Evolutionary conservation across 1,140 invertebrate species (phyloP).

Genomic region (Drosophila quadrilineata): DNA sequence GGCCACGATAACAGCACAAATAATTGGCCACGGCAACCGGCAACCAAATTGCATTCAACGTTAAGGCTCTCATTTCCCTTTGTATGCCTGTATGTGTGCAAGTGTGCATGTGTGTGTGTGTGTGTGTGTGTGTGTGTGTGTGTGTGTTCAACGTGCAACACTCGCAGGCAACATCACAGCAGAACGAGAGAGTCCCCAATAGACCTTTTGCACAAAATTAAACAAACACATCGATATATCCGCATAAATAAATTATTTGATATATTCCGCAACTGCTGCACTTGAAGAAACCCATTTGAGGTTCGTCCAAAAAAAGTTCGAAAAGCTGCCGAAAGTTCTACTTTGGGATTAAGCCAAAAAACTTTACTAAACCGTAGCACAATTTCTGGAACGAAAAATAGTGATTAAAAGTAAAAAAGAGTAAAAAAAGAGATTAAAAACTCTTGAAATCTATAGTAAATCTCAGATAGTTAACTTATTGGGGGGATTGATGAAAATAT

Average conservation of each 20-base stretch:
- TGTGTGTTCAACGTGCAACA: background rate
- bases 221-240: too few relatives aligned
- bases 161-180: background rate
- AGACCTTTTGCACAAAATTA: background rate
- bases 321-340: background rate
- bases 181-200: background rate
- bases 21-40: conserved; percentile 63
- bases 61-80: conserved; percentile 45
- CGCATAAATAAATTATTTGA: background rate
- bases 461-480: too few relatives aligned
- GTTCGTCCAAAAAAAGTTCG: background rate
- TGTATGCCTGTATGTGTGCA: background rate
- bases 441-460: too few relatives aligned
- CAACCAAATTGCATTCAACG: conserved; percentile 64
- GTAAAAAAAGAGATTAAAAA: too few relatives aligned
- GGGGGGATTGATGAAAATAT: too few relatives aligned
- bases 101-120: too few relatives aligned
- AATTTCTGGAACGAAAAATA: too few relatives aligned
- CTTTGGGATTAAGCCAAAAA: too few relatives aligned
- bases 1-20: conserved; percentile 65
- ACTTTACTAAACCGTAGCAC: too few relatives aligned
- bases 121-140: background rate
- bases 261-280: background rate
- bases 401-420: too few relatives aligned
- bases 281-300: too few relatives aligned